A percentile compares a stretch with the other conserved stretches of the same genome.
phyloP scores from a whole-genome alignment of 2,888 invertebrate species.

The Caenorhabditis uteleia region DNA sequence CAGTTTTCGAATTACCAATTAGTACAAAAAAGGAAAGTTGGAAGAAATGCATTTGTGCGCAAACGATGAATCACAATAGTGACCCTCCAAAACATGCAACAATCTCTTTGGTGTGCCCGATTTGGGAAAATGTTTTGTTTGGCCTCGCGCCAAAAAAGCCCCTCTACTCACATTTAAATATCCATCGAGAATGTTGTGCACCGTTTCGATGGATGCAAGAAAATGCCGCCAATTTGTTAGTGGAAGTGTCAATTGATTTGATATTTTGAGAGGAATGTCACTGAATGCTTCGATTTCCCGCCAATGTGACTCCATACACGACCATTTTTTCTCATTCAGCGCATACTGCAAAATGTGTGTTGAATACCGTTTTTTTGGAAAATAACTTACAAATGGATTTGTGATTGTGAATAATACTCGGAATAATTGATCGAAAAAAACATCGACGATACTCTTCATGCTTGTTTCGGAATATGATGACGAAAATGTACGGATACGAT shows the following conservation, averaged over 20 bases:
- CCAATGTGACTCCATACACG: conserved; percentile 19
- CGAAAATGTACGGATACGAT: conserved; percentile 20
- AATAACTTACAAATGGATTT: conserved; percentile 35
- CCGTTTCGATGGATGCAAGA: conserved; percentile 20
- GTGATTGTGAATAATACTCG: conserved; percentile 27
- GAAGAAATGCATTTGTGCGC: too few relatives aligned
- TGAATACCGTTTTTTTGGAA: not conserved
- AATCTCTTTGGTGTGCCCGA: too few relatives aligned
- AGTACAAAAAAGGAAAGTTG: too few relatives aligned
- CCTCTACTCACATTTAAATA: conserved; percentile 30
- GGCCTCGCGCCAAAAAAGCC: too few relatives aligned
- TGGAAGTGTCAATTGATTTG: conserved; percentile 27
- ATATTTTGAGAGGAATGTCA: conserved; percentile 28
- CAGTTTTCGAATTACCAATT: too few relatives aligned
- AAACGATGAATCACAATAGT: too few relatives aligned
- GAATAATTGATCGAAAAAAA: conserved; percentile 35
- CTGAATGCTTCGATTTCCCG: conserved; percentile 20
- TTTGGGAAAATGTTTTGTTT: too few relatives aligned
- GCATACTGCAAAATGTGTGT: conserved; percentile 14
- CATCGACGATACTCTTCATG: conserved; percentile 21
- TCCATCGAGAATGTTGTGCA: conserved; percentile 27
- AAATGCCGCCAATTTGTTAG: conserved; percentile 33
- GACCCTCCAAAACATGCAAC: too few relatives aligned
- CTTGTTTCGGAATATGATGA: conserved; percentile 22
- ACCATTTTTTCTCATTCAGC: conserved; percentile 6